Evolutionary conservation across 2,113 vertebrate species (phyloP).

Genomic region (Heliornis fulica): DNA sequence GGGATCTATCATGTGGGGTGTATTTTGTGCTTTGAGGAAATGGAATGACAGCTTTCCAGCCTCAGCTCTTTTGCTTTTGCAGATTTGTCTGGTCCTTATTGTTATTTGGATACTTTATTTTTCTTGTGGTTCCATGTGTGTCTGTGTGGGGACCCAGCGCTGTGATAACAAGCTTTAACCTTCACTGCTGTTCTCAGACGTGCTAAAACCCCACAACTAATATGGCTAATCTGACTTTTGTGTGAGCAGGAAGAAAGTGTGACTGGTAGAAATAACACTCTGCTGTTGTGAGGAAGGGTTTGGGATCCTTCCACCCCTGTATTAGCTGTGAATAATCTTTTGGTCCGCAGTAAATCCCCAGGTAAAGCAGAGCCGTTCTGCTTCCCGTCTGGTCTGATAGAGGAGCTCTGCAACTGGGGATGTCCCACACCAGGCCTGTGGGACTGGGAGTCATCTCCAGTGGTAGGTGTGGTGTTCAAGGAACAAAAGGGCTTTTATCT

Average conservation of each 20-base stretch:
- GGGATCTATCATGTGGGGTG: not conserved
- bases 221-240: slow-evolving; percentile 60
- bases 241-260: slow-evolving; percentile 53
- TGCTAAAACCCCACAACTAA: slow-evolving; percentile 49
- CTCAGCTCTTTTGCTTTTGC: slow-evolving; percentile 12
- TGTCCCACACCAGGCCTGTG: fast-evolving
- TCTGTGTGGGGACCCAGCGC: not conserved
- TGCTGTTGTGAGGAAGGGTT: not conserved
- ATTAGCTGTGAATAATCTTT: not conserved
- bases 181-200: slow-evolving; percentile 1
- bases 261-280: slow-evolving; percentile 53
- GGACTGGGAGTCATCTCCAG: not conserved
- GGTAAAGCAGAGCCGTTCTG: not conserved
- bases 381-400: not conserved
- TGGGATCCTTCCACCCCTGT: not conserved
- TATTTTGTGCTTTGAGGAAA: slow-evolving; percentile 7
- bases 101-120: slow-evolving; percentile 5
- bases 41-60: not conserved
- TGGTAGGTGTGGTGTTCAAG: not conserved
- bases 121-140: slow-evolving; percentile 41
- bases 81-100: slow-evolving; percentile 24
- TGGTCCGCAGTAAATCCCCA: slow-evolving; percentile 12
- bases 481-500: not conserved
- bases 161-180: slow-evolving; percentile 53
- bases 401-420: not conserved